A percentile compares a stretch with the other conserved stretches of the same genome.
These are phyloP conservation scores for Heliconius hortense DNA, from an alignment of 2,888 invertebrate species.

Conservation along the genomic window DNA sequence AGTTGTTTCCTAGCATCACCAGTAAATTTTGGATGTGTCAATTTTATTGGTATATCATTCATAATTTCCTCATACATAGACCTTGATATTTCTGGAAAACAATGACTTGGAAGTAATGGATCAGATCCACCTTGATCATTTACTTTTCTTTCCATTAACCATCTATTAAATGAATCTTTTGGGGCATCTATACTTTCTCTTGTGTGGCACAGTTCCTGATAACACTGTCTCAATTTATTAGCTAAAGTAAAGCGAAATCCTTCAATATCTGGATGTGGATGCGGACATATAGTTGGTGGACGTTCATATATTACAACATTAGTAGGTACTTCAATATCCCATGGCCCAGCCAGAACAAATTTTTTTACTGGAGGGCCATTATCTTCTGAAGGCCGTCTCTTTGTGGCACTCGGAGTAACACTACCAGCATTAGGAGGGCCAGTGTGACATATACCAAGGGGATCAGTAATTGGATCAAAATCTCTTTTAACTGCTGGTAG, in stretches of 20 bases:
- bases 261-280: slow-evolving; percentile 97
- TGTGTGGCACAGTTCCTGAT: slow-evolving; percentile 96
- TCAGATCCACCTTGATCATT: slow-evolving; percentile 93
- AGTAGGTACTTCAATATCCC: slow-evolving; percentile 96
- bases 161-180: slow-evolving; percentile 96
- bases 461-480: slow-evolving; percentile 96
- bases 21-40: slow-evolving; percentile 96
- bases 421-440: slow-evolving; percentile 71
- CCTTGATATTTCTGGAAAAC: slow-evolving; percentile 94
- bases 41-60: slow-evolving; percentile 98
- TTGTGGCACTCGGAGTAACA: slow-evolving; percentile 83
- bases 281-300: slow-evolving; percentile 91
- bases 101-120: slow-evolving; percentile 94
- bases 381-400: slow-evolving; percentile 91
- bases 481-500: slow-evolving; percentile 91
- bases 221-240: slow-evolving; percentile 93
- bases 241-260: slow-evolving; percentile 91
- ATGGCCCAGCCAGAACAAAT: slow-evolving; percentile 93
- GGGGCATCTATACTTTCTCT: slow-evolving; percentile 97
- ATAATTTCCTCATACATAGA: slow-evolving; percentile 98
- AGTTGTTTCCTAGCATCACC: slow-evolving; percentile 97
- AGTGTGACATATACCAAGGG: slow-evolving; percentile 88
- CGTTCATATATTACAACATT: slow-evolving; percentile 95
- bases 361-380: slow-evolving; percentile 91
- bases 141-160: slow-evolving; percentile 97